These are phyloP conservation scores for Bilobella aurantiaca DNA, from an alignment of 1,140 invertebrate genomes.

Conservation along the genomic window DNA sequence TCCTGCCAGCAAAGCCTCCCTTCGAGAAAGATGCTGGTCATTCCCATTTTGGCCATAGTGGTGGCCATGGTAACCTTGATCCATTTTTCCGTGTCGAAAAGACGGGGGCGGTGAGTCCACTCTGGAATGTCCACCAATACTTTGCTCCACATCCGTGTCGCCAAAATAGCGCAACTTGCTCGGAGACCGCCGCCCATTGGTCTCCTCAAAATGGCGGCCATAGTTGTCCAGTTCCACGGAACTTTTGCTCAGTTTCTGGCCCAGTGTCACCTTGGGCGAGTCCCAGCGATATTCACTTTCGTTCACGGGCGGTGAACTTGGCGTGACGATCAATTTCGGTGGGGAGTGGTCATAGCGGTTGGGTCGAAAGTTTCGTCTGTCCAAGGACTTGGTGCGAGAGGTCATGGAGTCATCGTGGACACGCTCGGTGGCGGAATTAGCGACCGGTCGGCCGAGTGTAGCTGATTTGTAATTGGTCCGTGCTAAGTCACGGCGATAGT, in stretches of 20 bases:
- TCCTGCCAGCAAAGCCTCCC: too few species aligned
- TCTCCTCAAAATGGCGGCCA: neutral
- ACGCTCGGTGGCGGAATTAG: neutral
- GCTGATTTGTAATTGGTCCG: conserved; percentile 17
- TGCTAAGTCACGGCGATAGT: conserved; percentile 26
- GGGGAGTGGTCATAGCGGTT: conserved; percentile 12
- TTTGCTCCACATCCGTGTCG: conserved; percentile 52
- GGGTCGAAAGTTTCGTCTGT: conserved; percentile 13
- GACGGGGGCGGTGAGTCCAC: neutral
- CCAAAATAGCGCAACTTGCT: conserved; percentile 63
- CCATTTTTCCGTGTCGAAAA: too few species aligned
- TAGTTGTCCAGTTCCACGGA: conserved; percentile 17
- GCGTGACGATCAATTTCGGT: conserved; percentile 24
- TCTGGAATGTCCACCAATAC: neutral
- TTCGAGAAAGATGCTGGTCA: neutral
- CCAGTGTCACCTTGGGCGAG: neutral
- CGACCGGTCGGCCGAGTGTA: conserved; percentile 13
- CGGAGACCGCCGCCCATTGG: neutral
- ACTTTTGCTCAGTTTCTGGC: conserved; percentile 15
- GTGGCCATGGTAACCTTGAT: neutral
- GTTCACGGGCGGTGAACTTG: conserved; percentile 24
- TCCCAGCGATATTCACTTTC: neutral
- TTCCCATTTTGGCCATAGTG: conserved; percentile 13
- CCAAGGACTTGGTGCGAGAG: conserved; percentile 21
- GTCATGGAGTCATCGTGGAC: neutral